A percentile compares a stretch with the other conserved stretches of the same genome.
Conservation (phyloP, 1,140 invertebrate genomes). For the Rhynchophorus ferrugineus region DNA sequence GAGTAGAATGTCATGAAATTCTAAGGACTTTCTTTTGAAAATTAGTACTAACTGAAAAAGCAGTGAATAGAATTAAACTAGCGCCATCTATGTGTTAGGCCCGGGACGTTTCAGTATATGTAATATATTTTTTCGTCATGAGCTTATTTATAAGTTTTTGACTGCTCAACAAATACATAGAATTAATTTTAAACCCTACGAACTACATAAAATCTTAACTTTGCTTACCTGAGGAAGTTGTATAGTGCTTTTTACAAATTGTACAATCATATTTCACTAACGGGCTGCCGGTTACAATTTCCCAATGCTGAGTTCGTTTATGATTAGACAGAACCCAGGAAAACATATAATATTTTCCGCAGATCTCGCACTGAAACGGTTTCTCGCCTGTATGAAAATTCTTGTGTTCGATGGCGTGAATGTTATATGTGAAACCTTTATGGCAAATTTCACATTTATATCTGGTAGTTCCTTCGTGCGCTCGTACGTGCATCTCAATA, state of each 20-base stretch:
- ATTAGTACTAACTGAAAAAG: no score
- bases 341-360: conserved; percentile 46
- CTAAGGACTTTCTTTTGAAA: no score
- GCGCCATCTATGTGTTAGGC: no score
- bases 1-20: no score
- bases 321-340: conserved; percentile 38
- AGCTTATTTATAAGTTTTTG: no score
- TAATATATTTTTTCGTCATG: no score
- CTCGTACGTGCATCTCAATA: conserved; percentile 38
- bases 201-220: no score
- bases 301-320: conserved; percentile 38
- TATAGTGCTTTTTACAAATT: conserved; percentile 38
- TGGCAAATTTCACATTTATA: conserved; percentile 46
- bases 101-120: no score
- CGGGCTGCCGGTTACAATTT: conserved; percentile 37
- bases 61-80: no score
- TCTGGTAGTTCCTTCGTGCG: conserved; percentile 42
- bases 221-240: conserved; percentile 32
- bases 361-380: conserved; percentile 55
- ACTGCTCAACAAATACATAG: no score
- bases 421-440: conserved; percentile 45
- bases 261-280: conserved; percentile 37
- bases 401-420: conserved; percentile 41
- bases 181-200: no score
- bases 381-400: conserved; percentile 51